Conservation (phyloP, 1,140 invertebrate species). For the Drosophila yakuba region DNA sequence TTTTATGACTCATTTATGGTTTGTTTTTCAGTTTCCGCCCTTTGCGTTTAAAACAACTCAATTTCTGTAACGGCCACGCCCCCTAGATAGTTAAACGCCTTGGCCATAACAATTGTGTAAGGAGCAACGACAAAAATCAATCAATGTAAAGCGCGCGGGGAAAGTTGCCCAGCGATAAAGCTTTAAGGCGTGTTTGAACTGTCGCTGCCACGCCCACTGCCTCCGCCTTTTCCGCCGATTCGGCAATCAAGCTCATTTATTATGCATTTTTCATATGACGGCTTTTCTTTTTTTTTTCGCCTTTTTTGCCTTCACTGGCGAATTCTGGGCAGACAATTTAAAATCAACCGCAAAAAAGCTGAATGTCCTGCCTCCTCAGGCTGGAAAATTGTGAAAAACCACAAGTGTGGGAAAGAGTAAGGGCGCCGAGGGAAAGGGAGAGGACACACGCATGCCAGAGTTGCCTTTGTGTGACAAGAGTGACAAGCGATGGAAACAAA, state of each 20-base stretch:
- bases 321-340: constrained; percentile 67
- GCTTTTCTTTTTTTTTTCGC: constrained; percentile 35
- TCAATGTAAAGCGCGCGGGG: constrained; percentile 52
- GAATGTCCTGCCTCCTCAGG: constrained; percentile 26
- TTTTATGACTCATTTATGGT: constrained; percentile 35
- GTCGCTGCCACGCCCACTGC: constrained; percentile 21
- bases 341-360: constrained; percentile 76
- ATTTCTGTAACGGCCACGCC: constrained; percentile 26
- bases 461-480: constrained; percentile 45
- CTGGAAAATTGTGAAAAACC: constrained; percentile 23
- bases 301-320: constrained; percentile 14
- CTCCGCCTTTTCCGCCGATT: constrained; percentile 23
- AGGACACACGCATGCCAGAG: constrained; percentile 27
- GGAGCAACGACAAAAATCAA: constrained; percentile 52
- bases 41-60: constrained; percentile 35
- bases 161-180: constrained; percentile 18
- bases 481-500: constrained; percentile 40
- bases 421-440: too few relatives aligned
- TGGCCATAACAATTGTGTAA: constrained; percentile 23
- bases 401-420: neutral
- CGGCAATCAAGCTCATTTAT: constrained; percentile 77
- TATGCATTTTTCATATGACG: constrained; percentile 82
- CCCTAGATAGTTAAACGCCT: constrained; percentile 42
- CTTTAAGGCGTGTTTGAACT: constrained; percentile 59
- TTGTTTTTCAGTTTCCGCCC: constrained; percentile 36